Base-by-base conservation (phyloP, 2,113 vertebrate genomes). In the Australoheros scitulus region DNA sequence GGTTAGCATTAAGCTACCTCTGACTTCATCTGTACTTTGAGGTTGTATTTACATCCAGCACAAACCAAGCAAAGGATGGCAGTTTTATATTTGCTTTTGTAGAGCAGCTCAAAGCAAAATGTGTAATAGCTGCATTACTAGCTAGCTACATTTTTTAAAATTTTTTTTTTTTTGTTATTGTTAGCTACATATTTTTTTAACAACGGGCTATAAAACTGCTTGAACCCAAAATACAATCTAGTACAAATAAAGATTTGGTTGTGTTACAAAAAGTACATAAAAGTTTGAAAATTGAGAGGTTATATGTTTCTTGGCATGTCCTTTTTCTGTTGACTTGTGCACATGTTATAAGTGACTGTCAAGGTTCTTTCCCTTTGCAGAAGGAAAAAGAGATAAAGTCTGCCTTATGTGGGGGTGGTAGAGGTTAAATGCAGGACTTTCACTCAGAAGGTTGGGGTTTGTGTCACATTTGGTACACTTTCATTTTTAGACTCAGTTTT, bases 1-100 rank as follows among this genome's bases (percentile, higher is more conserved):
- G 81, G 87, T 92, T 91, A 91, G 77, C 77, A 80, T 87, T 94
- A 96, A 97, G 95, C 95, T 95, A 96, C 80, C 77, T 85, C 61
- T 80, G 84, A 87, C 84, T 88, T 90, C 76, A 84, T 86, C 82
- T 72, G 61, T 82, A 86, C 74, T 80, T 77, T 60, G 8, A 47
- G 32, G 77, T 75, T 79, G 75, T 81, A 84, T 92, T 92, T 87
- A 87, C 87, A 88, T 81, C 29, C 43, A 77, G 18, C n/a, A 36
- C 5, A 32, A 64, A 50, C 29, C 65, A 55, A 68, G 58, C 10
- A 52, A 77, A 75, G 13, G 34, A 72, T 24, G 20, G 47, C 14
- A 24, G 18, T 29, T 29, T 32, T 74, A 78, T 89, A 20, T 72
- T 32, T 55, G 11, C 43, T 52, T 52, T 72, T 20, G 65, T 72